phyloP scores from a whole-genome alignment of 2,797 vertebrate species.

The Enteromius viviparus region DNA sequence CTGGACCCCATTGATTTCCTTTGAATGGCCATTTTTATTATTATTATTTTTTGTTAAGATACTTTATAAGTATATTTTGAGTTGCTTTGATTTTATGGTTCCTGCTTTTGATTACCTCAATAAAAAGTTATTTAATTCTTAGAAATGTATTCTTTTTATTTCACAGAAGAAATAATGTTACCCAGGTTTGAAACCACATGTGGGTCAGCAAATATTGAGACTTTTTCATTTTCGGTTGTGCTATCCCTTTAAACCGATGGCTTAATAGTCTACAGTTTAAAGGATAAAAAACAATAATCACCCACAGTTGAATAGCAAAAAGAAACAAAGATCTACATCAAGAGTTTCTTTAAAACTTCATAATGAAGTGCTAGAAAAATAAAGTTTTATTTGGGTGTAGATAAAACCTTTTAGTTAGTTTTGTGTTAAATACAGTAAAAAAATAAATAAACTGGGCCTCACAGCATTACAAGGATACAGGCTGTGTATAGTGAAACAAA shows the following conservation, averaged over 20 bases:
- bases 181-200: neutral
- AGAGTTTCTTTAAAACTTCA: slow-evolving; percentile 44
- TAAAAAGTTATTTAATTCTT: neutral
- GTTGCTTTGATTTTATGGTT: neutral
- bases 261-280: slow-evolving; percentile 46
- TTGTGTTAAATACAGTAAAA: slow-evolving; percentile 12
- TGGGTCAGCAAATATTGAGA: neutral
- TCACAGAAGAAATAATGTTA: neutral
- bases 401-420: slow-evolving; percentile 19
- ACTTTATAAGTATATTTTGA: neutral
- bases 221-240: neutral
- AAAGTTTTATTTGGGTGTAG: slow-evolving; percentile 36
- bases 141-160: neutral
- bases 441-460: slow-evolving; percentile 8
- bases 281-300: slow-evolving; percentile 32
- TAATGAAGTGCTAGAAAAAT: slow-evolving; percentile 34
- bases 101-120: neutral
- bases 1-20: neutral
- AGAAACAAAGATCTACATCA: slow-evolving; percentile 31
- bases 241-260: neutral
- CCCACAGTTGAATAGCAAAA: slow-evolving; percentile 47
- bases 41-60: too few species aligned
- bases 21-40: neutral
- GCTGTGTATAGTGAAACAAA: slow-evolving; percentile 43
- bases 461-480: neutral